Evolutionary conservation across 2,888 invertebrate genomes (phyloP).

Genomic region (Troglohyphantes excavatus): DNA sequence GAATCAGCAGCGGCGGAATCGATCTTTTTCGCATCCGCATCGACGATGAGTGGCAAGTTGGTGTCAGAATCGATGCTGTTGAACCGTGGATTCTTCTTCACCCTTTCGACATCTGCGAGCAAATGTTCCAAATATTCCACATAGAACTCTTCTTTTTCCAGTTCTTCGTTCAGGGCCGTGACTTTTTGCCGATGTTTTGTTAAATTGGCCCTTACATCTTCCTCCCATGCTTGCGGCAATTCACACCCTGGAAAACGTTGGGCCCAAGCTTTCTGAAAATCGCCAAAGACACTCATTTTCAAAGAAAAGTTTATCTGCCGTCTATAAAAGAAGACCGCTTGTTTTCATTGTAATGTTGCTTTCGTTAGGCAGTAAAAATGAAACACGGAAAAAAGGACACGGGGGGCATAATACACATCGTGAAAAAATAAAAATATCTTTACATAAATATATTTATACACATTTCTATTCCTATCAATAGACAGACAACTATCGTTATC

Average conservation of each 20-base stretch:
- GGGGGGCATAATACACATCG: constrained; percentile 28
- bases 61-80: constrained; percentile 26
- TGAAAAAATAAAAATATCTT: constrained; percentile 35
- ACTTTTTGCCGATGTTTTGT: constrained; percentile 94
- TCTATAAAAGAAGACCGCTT: neutral
- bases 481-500: constrained; percentile 53
- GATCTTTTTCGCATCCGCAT: neutral
- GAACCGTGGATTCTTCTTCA: constrained; percentile 62
- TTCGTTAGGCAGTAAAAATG: neutral
- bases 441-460: constrained; percentile 28
- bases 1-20: neutral
- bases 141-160: constrained; percentile 94
- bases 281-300: constrained; percentile 91
- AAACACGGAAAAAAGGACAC: neutral
- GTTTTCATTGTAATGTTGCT: neutral
- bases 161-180: constrained; percentile 89
- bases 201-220: constrained; percentile 94
- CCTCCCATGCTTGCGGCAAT: constrained; percentile 91
- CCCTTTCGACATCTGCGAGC: constrained; percentile 87
- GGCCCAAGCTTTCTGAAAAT: constrained; percentile 95
- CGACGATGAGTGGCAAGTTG: neutral
- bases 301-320: neutral
- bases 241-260: constrained; percentile 95
- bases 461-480: constrained; percentile 51
- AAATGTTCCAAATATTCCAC: constrained; percentile 93